Evolutionary conservation across 2,888 invertebrate genomes (phyloP).

Genomic region (Ennomos fuscantarius): DNA sequence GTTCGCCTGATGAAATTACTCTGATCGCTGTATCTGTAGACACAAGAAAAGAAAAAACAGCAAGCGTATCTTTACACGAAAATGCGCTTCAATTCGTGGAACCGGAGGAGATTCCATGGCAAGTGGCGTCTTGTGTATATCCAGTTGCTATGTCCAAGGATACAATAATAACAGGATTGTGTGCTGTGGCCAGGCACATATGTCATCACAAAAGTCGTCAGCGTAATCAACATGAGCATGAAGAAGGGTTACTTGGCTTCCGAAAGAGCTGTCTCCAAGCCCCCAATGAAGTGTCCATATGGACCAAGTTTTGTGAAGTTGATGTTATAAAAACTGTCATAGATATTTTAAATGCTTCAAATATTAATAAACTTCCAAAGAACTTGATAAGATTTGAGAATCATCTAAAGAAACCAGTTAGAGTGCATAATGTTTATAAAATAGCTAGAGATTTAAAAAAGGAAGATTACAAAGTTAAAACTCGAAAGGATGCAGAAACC

Average conservation of each 20-base stretch:
- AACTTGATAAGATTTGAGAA: conserved; percentile 92
- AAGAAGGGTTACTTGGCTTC: conserved; percentile 89
- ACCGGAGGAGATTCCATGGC: conserved; percentile 73
- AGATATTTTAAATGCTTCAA: conserved; percentile 55
- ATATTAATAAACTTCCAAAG: conserved; percentile 82
- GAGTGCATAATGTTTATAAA: conserved; percentile 94
- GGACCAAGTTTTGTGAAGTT: conserved; percentile 97
- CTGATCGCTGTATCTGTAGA: conserved; percentile 70
- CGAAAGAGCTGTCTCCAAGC: conserved; percentile 92
- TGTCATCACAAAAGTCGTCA: conserved; percentile 52
- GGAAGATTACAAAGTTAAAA: conserved; percentile 45
- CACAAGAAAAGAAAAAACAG: conserved; percentile 43
- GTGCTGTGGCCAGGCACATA: conserved; percentile 86
- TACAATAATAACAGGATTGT: conserved; percentile 90
- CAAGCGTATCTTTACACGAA: conserved; percentile 51
- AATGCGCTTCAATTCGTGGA: conserved; percentile 57
- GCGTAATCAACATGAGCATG: conserved; percentile 57
- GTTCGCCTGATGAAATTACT: conserved; percentile 70
- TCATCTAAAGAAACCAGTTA: conserved; percentile 93
- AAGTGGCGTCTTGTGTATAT: conserved; percentile 80
- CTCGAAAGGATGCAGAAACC: conserved; percentile 40
- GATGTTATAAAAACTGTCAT: conserved; percentile 88
- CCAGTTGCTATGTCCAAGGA: conserved; percentile 87
- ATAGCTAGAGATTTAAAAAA: conserved; percentile 86
- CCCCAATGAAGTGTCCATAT: conserved; percentile 93